Evolutionary conservation across 30 jellyfish, hydroid and myxozoan genomes (phyloP).

Genomic region (Mastigias papua): DNA sequence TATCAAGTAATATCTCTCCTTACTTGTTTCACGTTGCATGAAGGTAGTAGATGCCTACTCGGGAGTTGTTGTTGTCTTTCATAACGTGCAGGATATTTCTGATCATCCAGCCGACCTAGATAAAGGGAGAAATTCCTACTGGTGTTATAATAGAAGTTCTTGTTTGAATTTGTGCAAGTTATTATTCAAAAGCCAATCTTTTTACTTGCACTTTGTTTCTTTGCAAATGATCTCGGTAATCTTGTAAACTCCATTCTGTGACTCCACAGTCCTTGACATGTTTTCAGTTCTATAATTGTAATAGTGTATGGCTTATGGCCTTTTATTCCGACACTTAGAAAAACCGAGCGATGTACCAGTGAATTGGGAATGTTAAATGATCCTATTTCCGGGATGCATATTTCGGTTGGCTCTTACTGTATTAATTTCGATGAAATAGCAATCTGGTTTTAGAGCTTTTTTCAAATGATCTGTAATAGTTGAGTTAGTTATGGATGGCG

Average conservation of each 20-base stretch:
- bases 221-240: background rate
- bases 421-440: background rate
- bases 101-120: background rate
- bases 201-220: background rate
- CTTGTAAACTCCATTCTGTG: background rate
- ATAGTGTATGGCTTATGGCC: background rate
- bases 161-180: background rate
- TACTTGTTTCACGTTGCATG: too few species aligned
- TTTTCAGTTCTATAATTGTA: background rate
- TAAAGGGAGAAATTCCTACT: background rate
- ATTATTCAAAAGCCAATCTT: background rate
- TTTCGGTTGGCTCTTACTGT: constrained; percentile 6
- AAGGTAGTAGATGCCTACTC: too few species aligned
- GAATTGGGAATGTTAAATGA: constrained; percentile 2
- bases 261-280: constrained; percentile 3
- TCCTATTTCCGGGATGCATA: constrained; percentile 41
- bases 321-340: background rate
- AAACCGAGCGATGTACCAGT: constrained; percentile 21
- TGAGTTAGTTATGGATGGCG: too few species aligned
- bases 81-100: background rate
- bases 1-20: too few species aligned
- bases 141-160: background rate
- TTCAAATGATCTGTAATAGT: background rate
- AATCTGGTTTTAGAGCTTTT: background rate
- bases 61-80: too few species aligned